Percentiles rank a stretch among this genome's conserved stretches.
Evolutionary conservation across 1,140 invertebrate species (phyloP).

Genomic region (Drosophila nigromelanica): DNA sequence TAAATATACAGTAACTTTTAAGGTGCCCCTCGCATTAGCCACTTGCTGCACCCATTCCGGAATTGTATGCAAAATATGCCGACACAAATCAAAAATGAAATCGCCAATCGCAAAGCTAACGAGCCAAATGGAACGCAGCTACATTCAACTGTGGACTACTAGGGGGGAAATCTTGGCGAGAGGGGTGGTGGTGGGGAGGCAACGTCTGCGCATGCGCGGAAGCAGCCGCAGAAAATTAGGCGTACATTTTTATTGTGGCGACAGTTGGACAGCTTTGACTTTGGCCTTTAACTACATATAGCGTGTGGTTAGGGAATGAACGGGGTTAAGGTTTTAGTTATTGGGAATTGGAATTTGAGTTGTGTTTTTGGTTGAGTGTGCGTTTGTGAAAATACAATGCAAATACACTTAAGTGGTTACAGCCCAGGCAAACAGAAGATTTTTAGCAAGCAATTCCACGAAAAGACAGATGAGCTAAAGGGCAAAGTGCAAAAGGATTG

Average conservation of each 20-base stretch:
- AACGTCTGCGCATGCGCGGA: constrained; percentile 68
- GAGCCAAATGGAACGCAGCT: constrained; percentile 35
- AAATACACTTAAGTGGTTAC: constrained; percentile 75
- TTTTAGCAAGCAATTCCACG: constrained; percentile 34
- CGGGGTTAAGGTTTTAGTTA: constrained; percentile 1
- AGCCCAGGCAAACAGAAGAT: constrained; percentile 43
- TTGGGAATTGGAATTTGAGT: constrained; percentile 18
- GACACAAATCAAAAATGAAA: constrained; percentile 79
- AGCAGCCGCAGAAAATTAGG: constrained; percentile 62
- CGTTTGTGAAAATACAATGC: constrained; percentile 8
- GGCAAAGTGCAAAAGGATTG: constrained; percentile 23
- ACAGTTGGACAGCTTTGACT: constrained; percentile 47
- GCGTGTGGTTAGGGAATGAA: constrained; percentile 1
- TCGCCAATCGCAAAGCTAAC: constrained; percentile 57
- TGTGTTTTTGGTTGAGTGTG: constrained; percentile 4
- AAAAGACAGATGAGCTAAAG: background rate
- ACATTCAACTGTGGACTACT: background rate
- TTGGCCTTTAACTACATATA: constrained; percentile 12
- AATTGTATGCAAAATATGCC: constrained; percentile 77
- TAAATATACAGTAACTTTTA: background rate
- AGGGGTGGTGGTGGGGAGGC: constrained; percentile 2
- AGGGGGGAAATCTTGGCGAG: background rate
- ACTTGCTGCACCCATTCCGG: constrained; percentile 47
- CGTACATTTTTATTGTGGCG: constrained; percentile 71
- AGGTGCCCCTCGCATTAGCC: constrained; percentile 37